Conservation (phyloP, 30 jellyfish, hydroid and myxozoan species). For the Morbakka virulenta region DNA sequence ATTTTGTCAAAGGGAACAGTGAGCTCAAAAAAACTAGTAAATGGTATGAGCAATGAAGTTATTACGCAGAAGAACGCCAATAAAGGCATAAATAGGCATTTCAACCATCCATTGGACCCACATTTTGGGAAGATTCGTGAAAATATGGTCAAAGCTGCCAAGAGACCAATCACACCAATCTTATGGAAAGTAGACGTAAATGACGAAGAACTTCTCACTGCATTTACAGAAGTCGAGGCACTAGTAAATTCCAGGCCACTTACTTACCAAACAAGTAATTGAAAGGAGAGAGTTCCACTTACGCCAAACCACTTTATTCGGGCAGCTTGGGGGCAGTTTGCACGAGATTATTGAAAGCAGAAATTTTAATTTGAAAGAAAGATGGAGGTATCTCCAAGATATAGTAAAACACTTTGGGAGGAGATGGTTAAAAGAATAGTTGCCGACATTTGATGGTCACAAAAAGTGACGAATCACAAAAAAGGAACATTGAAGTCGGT, state of each 20-base stretch:
- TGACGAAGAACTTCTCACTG: conserved; percentile 47
- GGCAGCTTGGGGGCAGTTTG: conserved; percentile 37
- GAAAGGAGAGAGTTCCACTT: conserved; percentile 32
- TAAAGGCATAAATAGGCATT: conserved; percentile 53
- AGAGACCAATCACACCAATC: conserved; percentile 35
- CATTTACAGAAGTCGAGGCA: conserved; percentile 34
- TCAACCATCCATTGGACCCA: conserved; percentile 55
- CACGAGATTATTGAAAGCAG: conserved; percentile 14
- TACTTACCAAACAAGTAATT: conserved; percentile 31
- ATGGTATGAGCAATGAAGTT: too few species aligned
- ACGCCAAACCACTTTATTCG: conserved; percentile 55
- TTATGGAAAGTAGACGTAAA: conserved; percentile 22
- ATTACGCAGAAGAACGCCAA: too few species aligned
- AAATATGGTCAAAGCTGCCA: conserved; percentile 43
- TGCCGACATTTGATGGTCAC: neutral
- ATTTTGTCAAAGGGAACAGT: conserved; percentile 46
- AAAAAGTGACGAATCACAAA: neutral
- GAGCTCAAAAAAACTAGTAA: too few species aligned
- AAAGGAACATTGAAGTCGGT: neutral
- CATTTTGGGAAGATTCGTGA: conserved; percentile 49
- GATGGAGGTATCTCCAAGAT: conserved; percentile 9
- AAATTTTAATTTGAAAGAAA: neutral
- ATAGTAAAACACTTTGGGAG: conserved; percentile 12
- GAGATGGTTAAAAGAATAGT: conserved; percentile 4
- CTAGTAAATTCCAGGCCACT: conserved; percentile 45